Conservation (phyloP, 2,113 vertebrate species). For the Protobothrops flavoviridis region DNA sequence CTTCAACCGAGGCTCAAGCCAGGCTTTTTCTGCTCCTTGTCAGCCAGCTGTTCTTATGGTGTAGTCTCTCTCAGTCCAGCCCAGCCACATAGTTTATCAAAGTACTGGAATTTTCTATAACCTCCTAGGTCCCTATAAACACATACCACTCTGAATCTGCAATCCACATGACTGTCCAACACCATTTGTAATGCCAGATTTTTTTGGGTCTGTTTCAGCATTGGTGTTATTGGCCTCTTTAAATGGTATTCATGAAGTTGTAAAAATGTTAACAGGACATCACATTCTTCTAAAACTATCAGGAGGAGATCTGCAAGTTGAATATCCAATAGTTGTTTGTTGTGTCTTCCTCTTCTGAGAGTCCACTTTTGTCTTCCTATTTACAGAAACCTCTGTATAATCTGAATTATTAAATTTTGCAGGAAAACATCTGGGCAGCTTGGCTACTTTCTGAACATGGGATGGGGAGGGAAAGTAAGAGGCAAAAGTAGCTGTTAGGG, state of each 20-base stretch:
- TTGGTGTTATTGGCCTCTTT: not conserved
- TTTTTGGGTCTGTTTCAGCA: not conserved
- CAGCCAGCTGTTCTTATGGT: constrained; percentile 71
- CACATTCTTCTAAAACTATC: not conserved
- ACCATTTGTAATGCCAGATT: not conserved
- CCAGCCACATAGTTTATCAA: constrained; percentile 63
- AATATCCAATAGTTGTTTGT: not conserved
- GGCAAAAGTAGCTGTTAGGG: not conserved
- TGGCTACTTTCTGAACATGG: not conserved
- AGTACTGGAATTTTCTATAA: constrained; percentile 64
- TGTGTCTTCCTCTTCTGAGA: not conserved
- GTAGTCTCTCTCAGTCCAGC: constrained; percentile 53
- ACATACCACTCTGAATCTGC: constrained; percentile 54
- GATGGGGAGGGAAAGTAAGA: not conserved
- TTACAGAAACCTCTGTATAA: not conserved
- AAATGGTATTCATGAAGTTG: not conserved
- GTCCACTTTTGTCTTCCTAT: not conserved
- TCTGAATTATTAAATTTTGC: not conserved
- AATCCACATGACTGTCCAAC: not conserved
- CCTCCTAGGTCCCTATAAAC: constrained; percentile 64
- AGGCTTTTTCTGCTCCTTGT: constrained; percentile 56
- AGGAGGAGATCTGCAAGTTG: not conserved
- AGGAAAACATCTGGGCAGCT: not conserved
- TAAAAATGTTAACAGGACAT: constrained; percentile 1
- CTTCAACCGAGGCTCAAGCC: constrained; percentile 58